Evolutionary conservation across 2,888 invertebrate genomes (phyloP).

Genomic region (Stenichneumon culpator): DNA sequence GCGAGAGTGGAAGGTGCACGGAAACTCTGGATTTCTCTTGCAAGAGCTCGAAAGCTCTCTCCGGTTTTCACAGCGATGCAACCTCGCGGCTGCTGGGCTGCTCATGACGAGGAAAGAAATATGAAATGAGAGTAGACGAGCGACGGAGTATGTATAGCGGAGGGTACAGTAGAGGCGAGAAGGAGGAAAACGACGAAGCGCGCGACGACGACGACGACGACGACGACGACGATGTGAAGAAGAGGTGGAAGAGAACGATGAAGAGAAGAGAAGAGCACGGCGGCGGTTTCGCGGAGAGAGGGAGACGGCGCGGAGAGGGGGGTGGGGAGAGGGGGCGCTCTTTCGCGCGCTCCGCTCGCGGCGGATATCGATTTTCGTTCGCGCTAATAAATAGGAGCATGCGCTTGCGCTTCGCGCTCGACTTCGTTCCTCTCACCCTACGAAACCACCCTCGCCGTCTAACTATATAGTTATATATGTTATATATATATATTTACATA

Average conservation of each 20-base stretch:
- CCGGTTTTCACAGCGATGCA: constrained; percentile 30
- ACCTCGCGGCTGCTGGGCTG: constrained; percentile 36
- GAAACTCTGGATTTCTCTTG: constrained; percentile 57
- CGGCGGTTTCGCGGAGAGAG: constrained; percentile 21
- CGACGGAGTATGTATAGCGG: constrained; percentile 62
- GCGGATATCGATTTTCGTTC: constrained; percentile 82
- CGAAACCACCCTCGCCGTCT: constrained; percentile 36
- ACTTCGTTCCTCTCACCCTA: constrained; percentile 52
- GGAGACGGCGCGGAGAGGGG: constrained; percentile 33
- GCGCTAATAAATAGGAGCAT: constrained; percentile 82
- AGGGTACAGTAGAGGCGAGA: constrained; percentile 41
- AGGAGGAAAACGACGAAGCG: constrained; percentile 34
- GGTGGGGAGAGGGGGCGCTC: constrained; percentile 56
- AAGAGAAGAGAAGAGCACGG: constrained; percentile 1
- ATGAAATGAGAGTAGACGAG: constrained; percentile 64
- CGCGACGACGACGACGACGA: constrained; percentile 25
- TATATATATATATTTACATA: constrained; percentile 6
- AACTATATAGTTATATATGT: constrained; percentile 8
- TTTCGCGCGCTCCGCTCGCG: constrained; percentile 62
- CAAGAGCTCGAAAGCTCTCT: constrained; percentile 38
- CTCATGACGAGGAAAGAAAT: constrained; percentile 57
- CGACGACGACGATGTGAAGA: constrained; percentile 9
- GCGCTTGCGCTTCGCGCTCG: constrained; percentile 72
- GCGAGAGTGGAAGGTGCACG: constrained; percentile 12
- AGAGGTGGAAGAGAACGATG: constrained; percentile 7